These are phyloP conservation scores for Apis dorsata DNA, from an alignment of 1,140 invertebrate species.

Conservation along the genomic window DNA sequence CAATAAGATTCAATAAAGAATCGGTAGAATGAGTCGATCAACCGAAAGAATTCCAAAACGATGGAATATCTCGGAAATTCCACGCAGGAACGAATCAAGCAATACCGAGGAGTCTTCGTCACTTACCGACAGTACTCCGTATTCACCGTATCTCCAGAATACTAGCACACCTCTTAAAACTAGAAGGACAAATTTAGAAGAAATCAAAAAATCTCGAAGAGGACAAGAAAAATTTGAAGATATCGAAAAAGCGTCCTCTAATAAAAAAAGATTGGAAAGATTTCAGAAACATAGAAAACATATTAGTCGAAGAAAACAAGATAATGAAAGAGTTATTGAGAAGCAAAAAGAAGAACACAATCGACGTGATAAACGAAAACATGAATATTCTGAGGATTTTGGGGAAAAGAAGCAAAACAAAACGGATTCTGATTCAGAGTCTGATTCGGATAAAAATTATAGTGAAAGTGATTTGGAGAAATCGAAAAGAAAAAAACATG, in stretches of 20 bases:
- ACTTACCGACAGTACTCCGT: background rate
- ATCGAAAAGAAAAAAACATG: background rate
- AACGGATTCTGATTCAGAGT: background rate
- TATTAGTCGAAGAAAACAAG: background rate
- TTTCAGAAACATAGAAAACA: background rate
- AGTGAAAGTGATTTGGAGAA: background rate
- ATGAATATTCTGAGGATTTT: background rate
- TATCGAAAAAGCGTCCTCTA: background rate
- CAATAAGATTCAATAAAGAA: background rate
- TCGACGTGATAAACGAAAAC: background rate
- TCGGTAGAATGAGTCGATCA: conserved; percentile 19
- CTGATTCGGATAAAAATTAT: background rate
- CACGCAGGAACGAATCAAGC: background rate
- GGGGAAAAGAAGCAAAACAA: background rate
- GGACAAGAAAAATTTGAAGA: background rate
- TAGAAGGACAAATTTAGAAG: background rate
- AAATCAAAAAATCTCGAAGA: conserved; percentile 14
- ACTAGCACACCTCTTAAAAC: conserved; percentile 21
- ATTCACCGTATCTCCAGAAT: background rate
- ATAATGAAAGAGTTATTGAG: background rate
- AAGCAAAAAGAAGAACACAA: background rate
- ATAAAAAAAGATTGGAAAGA: background rate
- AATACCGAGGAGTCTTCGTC: conserved; percentile 11
- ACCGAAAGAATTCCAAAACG: background rate
- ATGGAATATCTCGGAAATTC: background rate